Percentiles rank a stretch among this genome's conserved stretches.
phyloP scores from a whole-genome alignment of 1,140 invertebrate genomes.

The Megalopta genalis region DNA sequence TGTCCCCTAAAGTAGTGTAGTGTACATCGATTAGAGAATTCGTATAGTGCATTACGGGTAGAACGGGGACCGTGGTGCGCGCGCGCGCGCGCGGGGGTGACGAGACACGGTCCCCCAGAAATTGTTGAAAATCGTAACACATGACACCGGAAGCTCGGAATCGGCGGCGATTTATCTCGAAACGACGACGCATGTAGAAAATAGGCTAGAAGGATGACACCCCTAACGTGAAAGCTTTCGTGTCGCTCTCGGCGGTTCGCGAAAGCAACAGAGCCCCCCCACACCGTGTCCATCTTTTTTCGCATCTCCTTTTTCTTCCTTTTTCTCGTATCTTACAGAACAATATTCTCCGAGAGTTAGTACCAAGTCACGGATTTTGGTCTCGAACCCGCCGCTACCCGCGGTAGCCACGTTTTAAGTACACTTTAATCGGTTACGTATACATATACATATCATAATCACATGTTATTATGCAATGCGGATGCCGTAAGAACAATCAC shows the following conservation, averaged over 20 bases:
- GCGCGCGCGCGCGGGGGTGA: background rate
- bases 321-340: background rate
- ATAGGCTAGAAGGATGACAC: background rate
- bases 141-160: background rate
- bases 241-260: too few relatives aligned
- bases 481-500: constrained; percentile 31
- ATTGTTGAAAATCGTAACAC: background rate
- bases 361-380: constrained; percentile 50
- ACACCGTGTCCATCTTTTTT: background rate
- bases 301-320: background rate
- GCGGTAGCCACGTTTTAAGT: constrained; percentile 40
- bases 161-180: background rate
- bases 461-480: background rate
- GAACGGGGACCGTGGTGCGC: background rate
- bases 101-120: background rate
- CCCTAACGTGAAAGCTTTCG: too few relatives aligned
- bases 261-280: background rate
- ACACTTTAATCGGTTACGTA: constrained; percentile 53
- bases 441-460: constrained; percentile 9
- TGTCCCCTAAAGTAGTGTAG: constrained; percentile 12
- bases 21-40: constrained; percentile 37
- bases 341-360: constrained; percentile 23
- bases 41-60: constrained; percentile 17
- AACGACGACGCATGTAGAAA: background rate
- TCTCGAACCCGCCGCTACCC: constrained; percentile 26